phyloP scores from a whole-genome alignment of 2,113 vertebrate genomes.

The Rhabdornis inornatus region DNA sequence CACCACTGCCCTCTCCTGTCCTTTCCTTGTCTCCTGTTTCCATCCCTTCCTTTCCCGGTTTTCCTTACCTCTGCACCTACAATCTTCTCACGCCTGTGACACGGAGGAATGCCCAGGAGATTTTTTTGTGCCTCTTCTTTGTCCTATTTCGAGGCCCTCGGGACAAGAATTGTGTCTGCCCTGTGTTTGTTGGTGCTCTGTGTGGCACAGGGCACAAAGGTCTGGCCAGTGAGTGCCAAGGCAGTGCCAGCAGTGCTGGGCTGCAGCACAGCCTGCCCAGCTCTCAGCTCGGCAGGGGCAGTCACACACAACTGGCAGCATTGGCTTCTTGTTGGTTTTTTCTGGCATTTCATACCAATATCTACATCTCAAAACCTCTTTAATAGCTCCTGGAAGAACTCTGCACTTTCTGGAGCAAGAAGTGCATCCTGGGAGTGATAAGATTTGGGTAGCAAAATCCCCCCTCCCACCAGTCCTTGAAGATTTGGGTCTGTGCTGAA shows the following conservation, averaged over 20 bases:
- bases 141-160: neutral
- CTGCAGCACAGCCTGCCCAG: neutral
- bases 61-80: neutral
- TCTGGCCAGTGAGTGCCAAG: neutral
- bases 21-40: neutral
- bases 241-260: neutral
- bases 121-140: neutral
- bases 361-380: neutral
- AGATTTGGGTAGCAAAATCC: neutral
- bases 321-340: neutral
- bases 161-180: neutral
- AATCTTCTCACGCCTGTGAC: neutral
- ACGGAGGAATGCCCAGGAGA: neutral
- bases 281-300: neutral
- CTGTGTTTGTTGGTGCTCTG: neutral
- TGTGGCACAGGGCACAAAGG: neutral
- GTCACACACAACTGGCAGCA: neutral
- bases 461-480: neutral
- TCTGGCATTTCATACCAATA: neutral
- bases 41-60: neutral
- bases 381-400: neutral
- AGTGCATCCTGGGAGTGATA: neutral
- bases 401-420: neutral
- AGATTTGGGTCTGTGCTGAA: neutral
- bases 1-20: conserved; percentile 66